Conservation (phyloP, 2,888 invertebrate species). For the Atethmia centrago region DNA sequence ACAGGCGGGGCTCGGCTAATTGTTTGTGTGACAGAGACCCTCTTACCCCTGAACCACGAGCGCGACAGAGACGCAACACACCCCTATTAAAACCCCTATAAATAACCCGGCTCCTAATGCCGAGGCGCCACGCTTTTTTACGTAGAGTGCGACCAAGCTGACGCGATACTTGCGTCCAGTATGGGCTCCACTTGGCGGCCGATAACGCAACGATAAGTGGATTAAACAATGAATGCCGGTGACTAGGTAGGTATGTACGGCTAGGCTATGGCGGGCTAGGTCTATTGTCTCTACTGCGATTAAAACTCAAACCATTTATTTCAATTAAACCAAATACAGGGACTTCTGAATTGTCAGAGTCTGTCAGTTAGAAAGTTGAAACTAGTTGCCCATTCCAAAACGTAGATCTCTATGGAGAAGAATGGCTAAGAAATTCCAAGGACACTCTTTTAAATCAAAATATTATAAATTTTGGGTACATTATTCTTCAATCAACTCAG, state of each 20-base stretch:
- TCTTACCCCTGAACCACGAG: conserved; percentile 29
- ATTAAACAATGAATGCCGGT: conserved; percentile 57
- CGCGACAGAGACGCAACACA: conserved; percentile 68
- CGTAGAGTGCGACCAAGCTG: conserved; percentile 67
- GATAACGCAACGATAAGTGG: conserved; percentile 62
- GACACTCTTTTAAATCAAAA: too few species aligned
- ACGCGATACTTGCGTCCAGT: conserved; percentile 73
- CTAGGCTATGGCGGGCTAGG: conserved; percentile 17
- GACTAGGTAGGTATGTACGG: conserved; percentile 29
- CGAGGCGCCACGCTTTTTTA: conserved; percentile 86
- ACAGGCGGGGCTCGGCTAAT: conserved; percentile 78
- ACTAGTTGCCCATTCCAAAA: too few species aligned
- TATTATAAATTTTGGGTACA: too few species aligned
- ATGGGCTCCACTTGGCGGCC: conserved; percentile 23
- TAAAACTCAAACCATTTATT: too few species aligned
- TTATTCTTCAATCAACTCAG: too few species aligned
- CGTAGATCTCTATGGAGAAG: too few species aligned
- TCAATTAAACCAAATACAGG: too few species aligned
- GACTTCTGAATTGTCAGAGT: too few species aligned
- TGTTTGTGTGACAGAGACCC: conserved; percentile 72
- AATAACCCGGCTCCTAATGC: conserved; percentile 84
- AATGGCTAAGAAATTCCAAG: too few species aligned
- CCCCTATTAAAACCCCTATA: conserved; percentile 82
- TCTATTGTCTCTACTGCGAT: too few species aligned
- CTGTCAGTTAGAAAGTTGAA: too few species aligned